Percentiles rank a stretch among this genome's conserved stretches.
Evolutionary conservation across 2,113 vertebrate genomes (phyloP).

Genomic region (Synchiropus splendidus): DNA sequence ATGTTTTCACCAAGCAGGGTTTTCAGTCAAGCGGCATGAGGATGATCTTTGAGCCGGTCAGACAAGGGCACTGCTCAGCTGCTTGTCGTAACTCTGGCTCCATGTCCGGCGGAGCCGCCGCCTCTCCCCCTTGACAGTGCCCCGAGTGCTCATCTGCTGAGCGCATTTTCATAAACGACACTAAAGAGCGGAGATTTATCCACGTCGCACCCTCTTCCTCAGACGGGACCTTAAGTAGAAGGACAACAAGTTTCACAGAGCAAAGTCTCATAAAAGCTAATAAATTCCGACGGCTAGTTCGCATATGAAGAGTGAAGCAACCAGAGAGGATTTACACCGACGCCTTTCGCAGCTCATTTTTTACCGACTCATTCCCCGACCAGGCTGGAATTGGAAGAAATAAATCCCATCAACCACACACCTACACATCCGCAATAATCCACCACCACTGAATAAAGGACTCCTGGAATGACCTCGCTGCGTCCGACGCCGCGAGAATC

Average conservation of each 20-base stretch:
- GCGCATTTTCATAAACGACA: slow-evolving; percentile 60
- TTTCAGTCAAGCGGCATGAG: too few species aligned
- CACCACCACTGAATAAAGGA: too few species aligned
- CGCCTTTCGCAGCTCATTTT: slow-evolving; percentile 17
- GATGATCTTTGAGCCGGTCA: slow-evolving; percentile 53
- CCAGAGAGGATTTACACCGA: slow-evolving; percentile 23
- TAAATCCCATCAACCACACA: slow-evolving; percentile 8
- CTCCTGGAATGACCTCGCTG: too few species aligned
- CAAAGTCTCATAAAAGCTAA: slow-evolving; percentile 39
- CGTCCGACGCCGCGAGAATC: too few species aligned
- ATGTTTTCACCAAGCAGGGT: too few species aligned
- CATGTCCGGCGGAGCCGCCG: slow-evolving; percentile 34
- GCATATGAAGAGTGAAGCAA: slow-evolving; percentile 31
- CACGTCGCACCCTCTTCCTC: slow-evolving; percentile 24
- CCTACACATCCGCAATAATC: too few species aligned
- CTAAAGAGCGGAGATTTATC: slow-evolving; percentile 55
- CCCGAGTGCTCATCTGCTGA: slow-evolving; percentile 40
- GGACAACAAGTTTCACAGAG: slow-evolving; percentile 28
- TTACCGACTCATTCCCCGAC: slow-evolving; percentile 22
- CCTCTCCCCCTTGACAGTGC: slow-evolving; percentile 64
- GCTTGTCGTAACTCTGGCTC: slow-evolving; percentile 59
- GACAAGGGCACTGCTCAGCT: slow-evolving; percentile 44
- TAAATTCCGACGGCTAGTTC: slow-evolving; percentile 50
- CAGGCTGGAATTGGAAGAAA: slow-evolving; percentile 7
- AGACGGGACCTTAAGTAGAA: slow-evolving; percentile 26